Base-by-base conservation (phyloP, 2,888 invertebrate species). In the Tinea pellionella region DNA sequence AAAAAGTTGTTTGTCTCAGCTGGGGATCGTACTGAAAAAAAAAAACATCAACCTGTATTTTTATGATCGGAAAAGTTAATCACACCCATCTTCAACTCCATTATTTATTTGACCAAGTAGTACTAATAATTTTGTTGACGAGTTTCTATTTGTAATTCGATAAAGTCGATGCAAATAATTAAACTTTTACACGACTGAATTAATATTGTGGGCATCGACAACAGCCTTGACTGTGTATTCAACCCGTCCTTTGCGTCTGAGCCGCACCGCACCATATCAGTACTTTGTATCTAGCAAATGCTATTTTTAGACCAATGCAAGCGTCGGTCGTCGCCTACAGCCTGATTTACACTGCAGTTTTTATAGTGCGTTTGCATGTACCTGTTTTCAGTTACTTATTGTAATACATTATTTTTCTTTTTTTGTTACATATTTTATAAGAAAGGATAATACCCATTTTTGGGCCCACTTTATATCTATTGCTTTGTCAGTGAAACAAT, bases 201-300 rank as follows among this genome's bases (percentile, higher is more conserved):
- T 47, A 47, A 47, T 42, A 42, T 47, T 47, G 47, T 47, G 13
- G 47, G 47, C 53, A 24, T 24, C 53, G 53, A 12, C 53, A 9
- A 18, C 53, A 53, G 24, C 53, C 53, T 53, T 53, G 53, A 53
- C 53, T 53, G 6, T 53, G 53, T 12, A 24, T 53, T 19, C 53
- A 53, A 19, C 12, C 53, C 53, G 19, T 53, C 53, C 53, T 53
- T 47, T 53, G n/a, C 53, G 24, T 53, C 53, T 24, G 53, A 13
- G 47, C n/a, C 13, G 4, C 4, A 3, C 47, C 4, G n/a, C 47
- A 15, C 47, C 47, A 47, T 47, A 47, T 47, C 47, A 15, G 16
- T 16, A 47, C 47, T 4, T 47, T 47, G 47, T 47, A 47, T 47
- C 47, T 47, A 37, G 15, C 2, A 9, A 47, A 16, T 2, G n/a